Evolutionary conservation across 2,888 invertebrate species (phyloP).

Genomic region (Amaurobius ferox): DNA sequence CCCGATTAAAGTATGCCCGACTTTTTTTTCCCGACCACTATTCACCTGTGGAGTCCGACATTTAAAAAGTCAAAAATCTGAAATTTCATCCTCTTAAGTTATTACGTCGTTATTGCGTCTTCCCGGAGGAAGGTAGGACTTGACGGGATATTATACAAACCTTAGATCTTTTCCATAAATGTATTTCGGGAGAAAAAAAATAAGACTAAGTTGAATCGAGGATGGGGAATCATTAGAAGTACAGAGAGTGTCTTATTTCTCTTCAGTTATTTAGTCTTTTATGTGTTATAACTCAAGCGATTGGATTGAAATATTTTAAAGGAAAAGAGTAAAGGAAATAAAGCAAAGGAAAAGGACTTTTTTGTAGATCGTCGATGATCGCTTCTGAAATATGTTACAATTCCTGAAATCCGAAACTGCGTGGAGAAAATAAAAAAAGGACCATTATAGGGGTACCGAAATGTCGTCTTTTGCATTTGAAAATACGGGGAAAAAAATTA

Average conservation of each 20-base stretch:
- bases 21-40: background rate
- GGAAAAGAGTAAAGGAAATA: slow-evolving; percentile 11
- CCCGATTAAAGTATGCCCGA: background rate
- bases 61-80: slow-evolving; percentile 26
- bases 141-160: slow-evolving; percentile 37
- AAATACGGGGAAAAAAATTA: background rate
- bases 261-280: slow-evolving; percentile 43
- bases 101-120: slow-evolving; percentile 35
- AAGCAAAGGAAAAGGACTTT: background rate
- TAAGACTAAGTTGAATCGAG: slow-evolving; percentile 6
- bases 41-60: slow-evolving; percentile 19
- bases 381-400: background rate
- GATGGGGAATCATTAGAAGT: slow-evolving; percentile 50
- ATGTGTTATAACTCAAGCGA: slow-evolving; percentile 56
- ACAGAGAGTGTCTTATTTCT: slow-evolving; percentile 37
- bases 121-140: slow-evolving; percentile 39
- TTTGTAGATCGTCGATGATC: background rate
- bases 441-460: slow-evolving; percentile 13
- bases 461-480: background rate
- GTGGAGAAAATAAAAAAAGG: slow-evolving; percentile 55
- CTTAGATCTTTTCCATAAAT: slow-evolving; percentile 51
- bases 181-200: slow-evolving; percentile 19
- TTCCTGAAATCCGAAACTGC: slow-evolving; percentile 17
- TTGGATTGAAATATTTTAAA: slow-evolving; percentile 57
- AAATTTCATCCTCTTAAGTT: slow-evolving; percentile 37